These are phyloP conservation scores for Telmatherina bonti DNA, from an alignment of 2,797 vertebrate genomes.

Conservation along the genomic window DNA sequence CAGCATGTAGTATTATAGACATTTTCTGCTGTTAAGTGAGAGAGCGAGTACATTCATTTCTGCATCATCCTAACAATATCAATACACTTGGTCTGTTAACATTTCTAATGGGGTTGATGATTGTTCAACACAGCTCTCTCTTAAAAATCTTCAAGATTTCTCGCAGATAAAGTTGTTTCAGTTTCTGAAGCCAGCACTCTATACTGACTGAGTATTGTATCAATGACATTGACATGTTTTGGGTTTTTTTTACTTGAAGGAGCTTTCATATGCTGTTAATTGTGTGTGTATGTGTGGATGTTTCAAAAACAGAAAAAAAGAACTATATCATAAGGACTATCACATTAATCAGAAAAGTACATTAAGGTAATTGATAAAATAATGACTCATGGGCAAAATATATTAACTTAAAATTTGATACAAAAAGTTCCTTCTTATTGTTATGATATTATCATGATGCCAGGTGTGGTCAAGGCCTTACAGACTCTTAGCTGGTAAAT, in stretches of 20 bases:
- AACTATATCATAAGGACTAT: neutral
- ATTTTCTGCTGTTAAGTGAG: neutral
- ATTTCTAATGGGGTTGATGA: neutral
- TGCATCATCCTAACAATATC: neutral
- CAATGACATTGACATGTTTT: neutral
- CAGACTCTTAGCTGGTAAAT: too few relatives aligned
- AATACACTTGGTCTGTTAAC: neutral
- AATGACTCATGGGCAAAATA: neutral
- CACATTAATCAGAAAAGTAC: neutral
- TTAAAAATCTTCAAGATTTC: neutral
- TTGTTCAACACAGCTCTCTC: conserved; percentile 8
- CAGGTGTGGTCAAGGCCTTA: too few relatives aligned
- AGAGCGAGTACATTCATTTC: neutral
- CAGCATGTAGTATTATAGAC: neutral
- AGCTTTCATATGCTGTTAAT: too few relatives aligned
- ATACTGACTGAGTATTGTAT: neutral
- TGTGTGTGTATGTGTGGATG: too few relatives aligned
- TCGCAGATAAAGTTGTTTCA: neutral
- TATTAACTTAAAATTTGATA: neutral
- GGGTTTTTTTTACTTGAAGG: too few relatives aligned
- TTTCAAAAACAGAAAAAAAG: too few relatives aligned
- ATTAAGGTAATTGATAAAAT: too few relatives aligned
- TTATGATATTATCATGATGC: too few relatives aligned
- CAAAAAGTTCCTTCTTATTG: too few relatives aligned
- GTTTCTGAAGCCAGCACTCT: neutral